Conservation (phyloP, 2,797 vertebrate genomes). For the Coccyzus lansbergi region DNA sequence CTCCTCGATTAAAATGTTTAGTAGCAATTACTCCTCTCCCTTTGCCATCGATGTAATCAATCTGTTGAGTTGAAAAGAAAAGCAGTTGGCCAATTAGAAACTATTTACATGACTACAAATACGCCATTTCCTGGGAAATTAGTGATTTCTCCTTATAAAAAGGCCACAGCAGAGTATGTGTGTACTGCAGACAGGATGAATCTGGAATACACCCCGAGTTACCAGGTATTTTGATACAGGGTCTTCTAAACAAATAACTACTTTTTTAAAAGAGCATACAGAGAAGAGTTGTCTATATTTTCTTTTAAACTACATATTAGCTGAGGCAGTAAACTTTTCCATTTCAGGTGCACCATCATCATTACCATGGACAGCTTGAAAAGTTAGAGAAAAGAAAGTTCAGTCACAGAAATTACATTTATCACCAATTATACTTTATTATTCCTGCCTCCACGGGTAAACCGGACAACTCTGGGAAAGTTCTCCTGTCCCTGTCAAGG, state of each 20-base stretch:
- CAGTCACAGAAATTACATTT: not conserved
- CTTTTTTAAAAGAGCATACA: not conserved
- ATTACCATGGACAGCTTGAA: not conserved
- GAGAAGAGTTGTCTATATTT: not conserved
- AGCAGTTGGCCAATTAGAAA: not conserved
- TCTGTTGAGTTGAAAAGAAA: slow-evolving; percentile 73
- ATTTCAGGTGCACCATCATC: not conserved
- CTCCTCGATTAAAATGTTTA: slow-evolving; percentile 88
- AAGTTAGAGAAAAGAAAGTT: not conserved
- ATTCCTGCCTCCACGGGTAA: not conserved
- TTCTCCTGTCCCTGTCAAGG: not conserved
- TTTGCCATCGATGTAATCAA: slow-evolving; percentile 93
- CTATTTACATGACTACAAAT: not conserved
- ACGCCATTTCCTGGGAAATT: not conserved
- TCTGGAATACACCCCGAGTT: not conserved
- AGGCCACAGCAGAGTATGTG: not conserved
- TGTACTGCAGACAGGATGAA: not conserved
- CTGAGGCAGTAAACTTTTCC: not conserved
- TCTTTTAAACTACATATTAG: not conserved
- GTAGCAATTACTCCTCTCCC: slow-evolving; percentile 93
- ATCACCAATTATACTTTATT: not conserved
- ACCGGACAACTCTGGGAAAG: not conserved
- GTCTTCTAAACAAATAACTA: not conserved
- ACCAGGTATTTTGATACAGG: not conserved
- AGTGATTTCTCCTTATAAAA: not conserved